A percentile compares a stretch with the other conserved stretches of the same genome.
These are phyloP conservation scores for Paratilapia polleni DNA, from an alignment of 2,113 vertebrate species.

Conservation along the genomic window DNA sequence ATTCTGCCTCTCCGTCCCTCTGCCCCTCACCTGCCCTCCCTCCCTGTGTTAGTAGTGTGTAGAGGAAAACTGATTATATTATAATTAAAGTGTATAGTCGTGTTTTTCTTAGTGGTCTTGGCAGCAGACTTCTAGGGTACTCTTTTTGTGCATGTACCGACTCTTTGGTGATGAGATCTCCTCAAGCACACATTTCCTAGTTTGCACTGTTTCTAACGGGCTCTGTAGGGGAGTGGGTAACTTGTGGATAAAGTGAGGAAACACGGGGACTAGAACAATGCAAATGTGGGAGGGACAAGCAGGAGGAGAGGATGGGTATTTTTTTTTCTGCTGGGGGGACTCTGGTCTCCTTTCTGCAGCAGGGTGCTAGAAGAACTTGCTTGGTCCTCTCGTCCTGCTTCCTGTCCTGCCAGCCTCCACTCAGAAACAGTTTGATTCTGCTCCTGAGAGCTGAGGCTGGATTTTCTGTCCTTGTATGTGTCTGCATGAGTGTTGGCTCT, in stretches of 20 bases:
- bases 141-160: slow-evolving; percentile 77
- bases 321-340: slow-evolving; percentile 64
- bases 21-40: not conserved
- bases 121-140: slow-evolving; percentile 75
- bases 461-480: slow-evolving; percentile 20
- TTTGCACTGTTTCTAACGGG: slow-evolving; percentile 47
- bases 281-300: slow-evolving; percentile 25
- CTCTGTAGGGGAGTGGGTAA: not conserved
- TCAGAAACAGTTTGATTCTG: slow-evolving; percentile 17
- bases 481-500: slow-evolving; percentile 60
- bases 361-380: slow-evolving; percentile 76
- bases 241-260: not conserved
- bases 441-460: not conserved
- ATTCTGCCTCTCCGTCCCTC: slow-evolving; percentile 45
- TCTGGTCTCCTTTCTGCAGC: slow-evolving; percentile 48
- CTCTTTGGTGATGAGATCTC: slow-evolving; percentile 68
- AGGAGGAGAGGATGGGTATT: slow-evolving; percentile 42
- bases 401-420: slow-evolving; percentile 1
- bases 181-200: slow-evolving; percentile 54
- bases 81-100: slow-evolving; percentile 78
- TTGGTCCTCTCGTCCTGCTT: slow-evolving; percentile 52
- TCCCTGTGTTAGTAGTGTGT: slow-evolving; percentile 76
- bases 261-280: slow-evolving; percentile 2
- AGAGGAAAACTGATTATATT: slow-evolving; percentile 77
- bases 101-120: slow-evolving; percentile 79